These are phyloP conservation scores for Boloria selene DNA, from an alignment of 2,888 invertebrate genomes.

Conservation along the genomic window DNA sequence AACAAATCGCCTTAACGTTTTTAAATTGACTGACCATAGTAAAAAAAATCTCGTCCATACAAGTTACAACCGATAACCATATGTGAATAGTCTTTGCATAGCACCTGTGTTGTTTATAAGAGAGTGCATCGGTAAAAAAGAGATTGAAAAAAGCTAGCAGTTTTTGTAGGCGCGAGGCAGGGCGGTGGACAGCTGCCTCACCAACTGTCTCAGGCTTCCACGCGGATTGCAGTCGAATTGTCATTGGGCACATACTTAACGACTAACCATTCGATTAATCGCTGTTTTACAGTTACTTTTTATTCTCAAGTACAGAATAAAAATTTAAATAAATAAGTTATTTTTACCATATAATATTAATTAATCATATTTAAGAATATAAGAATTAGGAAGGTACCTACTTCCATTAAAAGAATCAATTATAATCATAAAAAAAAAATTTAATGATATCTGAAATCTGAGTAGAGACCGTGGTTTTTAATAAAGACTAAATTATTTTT, in stretches of 20 bases:
- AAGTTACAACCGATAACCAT: constrained; percentile 73
- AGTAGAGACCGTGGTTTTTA: no score
- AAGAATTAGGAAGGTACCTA: no score
- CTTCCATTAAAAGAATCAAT: no score
- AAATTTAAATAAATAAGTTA: not conserved
- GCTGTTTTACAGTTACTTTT: constrained; percentile 42
- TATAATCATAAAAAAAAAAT: no score
- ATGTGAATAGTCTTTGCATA: constrained; percentile 76
- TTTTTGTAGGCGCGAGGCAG: constrained; percentile 78
- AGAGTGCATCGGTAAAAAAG: constrained; percentile 78
- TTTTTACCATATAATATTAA: not conserved
- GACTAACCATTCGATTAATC: constrained; percentile 59
- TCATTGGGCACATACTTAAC: constrained; percentile 62
- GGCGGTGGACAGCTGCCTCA: constrained; percentile 76
- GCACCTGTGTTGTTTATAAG: constrained; percentile 82
- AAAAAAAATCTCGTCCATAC: constrained; percentile 67
- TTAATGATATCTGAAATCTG: no score
- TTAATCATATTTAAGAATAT: no score
- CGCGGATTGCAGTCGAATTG: constrained; percentile 72
- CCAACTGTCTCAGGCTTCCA: constrained; percentile 76
- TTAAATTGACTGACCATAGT: constrained; percentile 56
- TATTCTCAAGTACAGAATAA: not conserved
- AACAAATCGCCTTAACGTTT: constrained; percentile 41
- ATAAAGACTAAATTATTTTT: no score
- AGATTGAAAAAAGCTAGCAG: constrained; percentile 74